These are phyloP conservation scores for Uropsilus gracilis DNA, from an alignment of 2,113 vertebrate species.

Conservation along the genomic window DNA sequence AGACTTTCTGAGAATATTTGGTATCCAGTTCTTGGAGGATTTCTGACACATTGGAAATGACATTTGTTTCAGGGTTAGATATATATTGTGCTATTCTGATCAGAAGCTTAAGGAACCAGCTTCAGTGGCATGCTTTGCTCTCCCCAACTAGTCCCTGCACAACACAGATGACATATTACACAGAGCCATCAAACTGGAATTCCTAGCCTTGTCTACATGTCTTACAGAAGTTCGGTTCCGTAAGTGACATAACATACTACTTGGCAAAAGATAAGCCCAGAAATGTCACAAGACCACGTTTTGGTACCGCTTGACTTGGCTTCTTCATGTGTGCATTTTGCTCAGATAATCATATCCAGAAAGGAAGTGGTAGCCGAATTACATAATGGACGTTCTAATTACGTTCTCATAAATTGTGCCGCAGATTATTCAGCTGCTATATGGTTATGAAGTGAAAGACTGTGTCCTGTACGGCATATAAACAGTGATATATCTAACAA, in stretches of 20 bases:
- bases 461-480: not conserved
- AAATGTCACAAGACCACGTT: not conserved
- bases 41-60: not conserved
- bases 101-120: not conserved
- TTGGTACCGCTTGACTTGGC: not conserved
- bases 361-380: not conserved
- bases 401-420: slow-evolving; percentile 32
- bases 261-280: not conserved
- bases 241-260: not conserved
- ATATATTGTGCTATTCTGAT: not conserved
- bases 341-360: slow-evolving; percentile 1
- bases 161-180: not conserved
- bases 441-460: not conserved
- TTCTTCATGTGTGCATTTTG: slow-evolving; percentile 22
- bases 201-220: not conserved
- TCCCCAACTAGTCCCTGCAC: not conserved
- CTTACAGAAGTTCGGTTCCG: not conserved
- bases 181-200: not conserved
- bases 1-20: not conserved
- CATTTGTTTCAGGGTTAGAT: slow-evolving; percentile 6
- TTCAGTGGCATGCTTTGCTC: not conserved
- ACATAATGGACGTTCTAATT: not conserved
- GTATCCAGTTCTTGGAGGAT: not conserved
- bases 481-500: not conserved
- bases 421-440: not conserved